Conservation (phyloP, 2,797 vertebrate genomes). For the Hippopotamyrus pictus region DNA sequence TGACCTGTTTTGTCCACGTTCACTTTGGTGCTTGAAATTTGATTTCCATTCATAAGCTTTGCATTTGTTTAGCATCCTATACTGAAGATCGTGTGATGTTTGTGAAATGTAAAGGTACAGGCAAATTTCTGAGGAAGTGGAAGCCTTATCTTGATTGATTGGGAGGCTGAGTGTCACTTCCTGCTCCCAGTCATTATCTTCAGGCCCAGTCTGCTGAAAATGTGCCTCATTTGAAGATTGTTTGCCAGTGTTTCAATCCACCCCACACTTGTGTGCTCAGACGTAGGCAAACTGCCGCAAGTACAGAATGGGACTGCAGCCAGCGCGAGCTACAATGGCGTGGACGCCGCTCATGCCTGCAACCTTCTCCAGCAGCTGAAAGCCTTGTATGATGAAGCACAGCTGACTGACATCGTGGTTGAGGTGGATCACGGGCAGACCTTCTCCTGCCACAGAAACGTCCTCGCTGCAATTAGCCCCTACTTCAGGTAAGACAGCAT, state of each 20-base stretch:
- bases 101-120: background rate
- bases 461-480: constrained; percentile 97
- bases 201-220: background rate
- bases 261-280: constrained; percentile 33
- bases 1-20: background rate
- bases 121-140: background rate
- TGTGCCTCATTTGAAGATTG: background rate
- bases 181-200: background rate
- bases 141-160: background rate
- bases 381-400: constrained; percentile 91
- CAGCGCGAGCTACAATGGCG: constrained; percentile 75
- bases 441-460: constrained; percentile 96
- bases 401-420: constrained; percentile 95
- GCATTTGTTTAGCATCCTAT: background rate
- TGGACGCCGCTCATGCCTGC: constrained; percentile 93
- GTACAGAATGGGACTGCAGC: constrained; percentile 85
- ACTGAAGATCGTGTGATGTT: background rate
- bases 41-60: background rate
- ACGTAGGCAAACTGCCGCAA: constrained; percentile 91
- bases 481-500: constrained; percentile 85
- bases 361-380: constrained; percentile 96
- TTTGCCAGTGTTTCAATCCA: background rate
- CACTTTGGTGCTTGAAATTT: background rate
- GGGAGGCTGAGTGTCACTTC: background rate
- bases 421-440: constrained; percentile 96